phyloP scores from a whole-genome alignment of 2,888 invertebrate species.

The Clistopyga incitator region DNA sequence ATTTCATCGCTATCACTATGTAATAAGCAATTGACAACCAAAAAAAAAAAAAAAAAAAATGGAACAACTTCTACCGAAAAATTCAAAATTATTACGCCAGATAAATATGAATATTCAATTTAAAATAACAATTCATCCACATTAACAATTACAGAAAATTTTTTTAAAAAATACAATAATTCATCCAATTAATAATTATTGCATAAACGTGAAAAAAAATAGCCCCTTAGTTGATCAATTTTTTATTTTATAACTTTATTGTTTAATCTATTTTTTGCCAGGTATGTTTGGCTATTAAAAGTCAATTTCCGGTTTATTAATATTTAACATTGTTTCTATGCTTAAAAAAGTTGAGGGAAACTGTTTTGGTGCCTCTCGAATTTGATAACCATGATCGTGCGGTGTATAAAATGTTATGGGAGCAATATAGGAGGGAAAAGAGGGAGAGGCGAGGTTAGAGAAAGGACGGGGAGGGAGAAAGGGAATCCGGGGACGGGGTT shows the following conservation, averaged over 20 bases:
- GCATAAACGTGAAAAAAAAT: no score
- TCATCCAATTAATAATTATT: no score
- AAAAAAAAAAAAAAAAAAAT: not conserved
- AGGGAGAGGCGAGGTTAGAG: not conserved
- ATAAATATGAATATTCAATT: no score
- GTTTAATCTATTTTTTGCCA: not conserved
- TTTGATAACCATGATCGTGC: conserved; percentile 22
- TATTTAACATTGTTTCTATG: not conserved
- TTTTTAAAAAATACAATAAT: no score
- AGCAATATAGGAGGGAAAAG: not conserved
- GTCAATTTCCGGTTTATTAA: not conserved
- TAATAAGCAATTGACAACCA: no score
- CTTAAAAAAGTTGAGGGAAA: not conserved
- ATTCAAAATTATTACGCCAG: no score
- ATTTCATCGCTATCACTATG: no score
- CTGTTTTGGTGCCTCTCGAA: not conserved
- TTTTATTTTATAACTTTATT: no score
- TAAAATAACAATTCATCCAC: no score
- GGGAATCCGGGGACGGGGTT: conserved; percentile 65
- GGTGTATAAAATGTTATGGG: conserved; percentile 42
- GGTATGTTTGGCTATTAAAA: not conserved
- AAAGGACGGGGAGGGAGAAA: conserved; percentile 27
- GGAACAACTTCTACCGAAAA: no score
- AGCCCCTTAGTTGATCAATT: not conserved
- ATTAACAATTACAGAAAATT: no score